These are phyloP conservation scores for Dendronephthya gigantea DNA, from an alignment of 64 coral and sea anemone species.

Conservation along the genomic window DNA sequence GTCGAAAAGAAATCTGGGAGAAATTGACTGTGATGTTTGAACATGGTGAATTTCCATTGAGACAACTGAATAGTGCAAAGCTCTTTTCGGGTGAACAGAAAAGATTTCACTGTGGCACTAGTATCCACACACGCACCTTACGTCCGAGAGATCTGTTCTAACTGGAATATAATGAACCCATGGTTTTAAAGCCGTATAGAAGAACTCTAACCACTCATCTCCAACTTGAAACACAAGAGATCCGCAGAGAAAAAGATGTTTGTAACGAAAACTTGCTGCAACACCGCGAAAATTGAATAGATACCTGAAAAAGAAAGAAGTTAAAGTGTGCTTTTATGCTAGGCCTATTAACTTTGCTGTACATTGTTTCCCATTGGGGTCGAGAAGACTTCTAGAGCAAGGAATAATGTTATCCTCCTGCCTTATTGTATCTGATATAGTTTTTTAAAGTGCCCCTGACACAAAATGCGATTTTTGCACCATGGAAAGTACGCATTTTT, in stretches of 20 bases:
- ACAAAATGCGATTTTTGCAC: no score
- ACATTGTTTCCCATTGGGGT: not conserved
- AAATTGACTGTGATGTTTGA: no score
- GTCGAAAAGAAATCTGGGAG: not conserved
- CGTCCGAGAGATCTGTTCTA: constrained; percentile 57
- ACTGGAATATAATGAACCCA: constrained; percentile 98
- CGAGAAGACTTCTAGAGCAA: no score
- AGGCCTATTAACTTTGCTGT: no score
- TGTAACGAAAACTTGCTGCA: constrained; percentile 92
- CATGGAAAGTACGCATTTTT: no score
- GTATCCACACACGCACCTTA: constrained; percentile 33
- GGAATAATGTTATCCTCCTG: no score
- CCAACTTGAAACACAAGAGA: constrained; percentile 93
- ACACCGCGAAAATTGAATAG: constrained; percentile 97
- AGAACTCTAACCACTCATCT: constrained; percentile 86
- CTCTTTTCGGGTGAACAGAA: no score
- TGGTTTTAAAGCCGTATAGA: constrained; percentile 80
- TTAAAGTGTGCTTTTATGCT: not conserved
- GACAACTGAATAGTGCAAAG: no score
- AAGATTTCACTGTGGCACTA: not conserved
- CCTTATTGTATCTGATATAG: no score
- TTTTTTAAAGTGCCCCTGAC: no score
- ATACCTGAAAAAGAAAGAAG: constrained; percentile 44
- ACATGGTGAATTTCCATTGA: no score
- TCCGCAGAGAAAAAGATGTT: constrained; percentile 89